Evolutionary conservation across 2,113 vertebrate genomes (phyloP).

Genomic region (Syrmaticus mikado): DNA sequence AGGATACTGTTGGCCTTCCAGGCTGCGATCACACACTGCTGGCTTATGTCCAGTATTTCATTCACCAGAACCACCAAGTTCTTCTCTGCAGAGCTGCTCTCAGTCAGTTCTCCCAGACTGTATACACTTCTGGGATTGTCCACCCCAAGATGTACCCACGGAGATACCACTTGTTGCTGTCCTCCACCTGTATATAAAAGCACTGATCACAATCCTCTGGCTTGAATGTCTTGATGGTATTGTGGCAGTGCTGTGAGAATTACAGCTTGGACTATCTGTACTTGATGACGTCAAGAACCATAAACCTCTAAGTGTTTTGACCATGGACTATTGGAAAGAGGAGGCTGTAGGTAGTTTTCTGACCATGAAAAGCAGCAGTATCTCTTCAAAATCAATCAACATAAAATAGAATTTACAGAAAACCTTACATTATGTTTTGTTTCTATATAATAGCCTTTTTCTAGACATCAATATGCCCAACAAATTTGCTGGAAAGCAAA

Average conservation of each 20-base stretch:
- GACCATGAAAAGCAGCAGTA: neutral
- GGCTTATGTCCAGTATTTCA: no score
- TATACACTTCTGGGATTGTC: no score
- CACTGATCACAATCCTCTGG: neutral
- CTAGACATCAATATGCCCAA: neutral
- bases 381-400: neutral
- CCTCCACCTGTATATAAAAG: no score
- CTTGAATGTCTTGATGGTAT: neutral
- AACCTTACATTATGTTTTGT: neutral
- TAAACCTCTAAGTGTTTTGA: neutral
- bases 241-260: fast-evolving
- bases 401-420: neutral
- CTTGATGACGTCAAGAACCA: neutral
- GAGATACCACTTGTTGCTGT: no score
- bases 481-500: neutral
- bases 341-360: neutral
- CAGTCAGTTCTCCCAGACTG: no score
- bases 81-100: no score
- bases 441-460: neutral
- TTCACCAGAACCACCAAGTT: no score
- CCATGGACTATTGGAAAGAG: neutral
- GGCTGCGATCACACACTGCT: no score
- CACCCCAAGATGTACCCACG: no score
- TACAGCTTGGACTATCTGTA: neutral
- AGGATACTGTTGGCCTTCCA: no score